Conservation (phyloP, 1,140 invertebrate genomes). For the Drosophila mayri region DNA sequence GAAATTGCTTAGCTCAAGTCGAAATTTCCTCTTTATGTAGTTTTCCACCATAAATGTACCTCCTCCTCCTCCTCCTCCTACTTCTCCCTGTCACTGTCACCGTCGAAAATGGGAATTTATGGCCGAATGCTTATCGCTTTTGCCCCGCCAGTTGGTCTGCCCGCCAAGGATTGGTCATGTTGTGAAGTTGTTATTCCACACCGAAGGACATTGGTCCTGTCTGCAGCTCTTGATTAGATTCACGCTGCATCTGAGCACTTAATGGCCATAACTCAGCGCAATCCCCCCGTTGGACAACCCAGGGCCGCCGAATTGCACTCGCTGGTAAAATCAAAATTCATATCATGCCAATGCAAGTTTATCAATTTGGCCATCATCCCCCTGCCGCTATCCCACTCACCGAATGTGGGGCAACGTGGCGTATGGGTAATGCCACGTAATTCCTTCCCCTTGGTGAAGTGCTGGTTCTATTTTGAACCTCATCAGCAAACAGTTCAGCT, state of each 20-base stretch:
- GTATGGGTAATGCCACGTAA: constrained; percentile 61
- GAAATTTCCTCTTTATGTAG: constrained; percentile 5
- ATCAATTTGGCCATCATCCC: constrained; percentile 34
- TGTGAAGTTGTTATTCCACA: constrained; percentile 9
- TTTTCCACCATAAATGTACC: not conserved
- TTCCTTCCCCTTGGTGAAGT: constrained; percentile 12
- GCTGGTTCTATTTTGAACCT: constrained; percentile 22
- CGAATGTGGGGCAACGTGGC: constrained; percentile 23
- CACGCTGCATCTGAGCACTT: constrained; percentile 29
- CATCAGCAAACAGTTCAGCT: constrained; percentile 19
- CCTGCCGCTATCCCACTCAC: not conserved
- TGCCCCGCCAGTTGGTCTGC: constrained; percentile 31
- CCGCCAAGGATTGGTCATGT: constrained; percentile 31
- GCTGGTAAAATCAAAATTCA: constrained; percentile 57
- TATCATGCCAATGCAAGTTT: constrained; percentile 54
- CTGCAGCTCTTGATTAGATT: constrained; percentile 50
- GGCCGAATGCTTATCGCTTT: constrained; percentile 28
- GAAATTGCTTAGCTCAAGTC: constrained; percentile 26
- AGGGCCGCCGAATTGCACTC: constrained; percentile 35
- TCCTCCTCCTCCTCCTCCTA: not conserved
- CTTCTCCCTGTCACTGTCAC: not conserved
- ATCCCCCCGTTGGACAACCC: not conserved
- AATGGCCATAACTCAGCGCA: constrained; percentile 35
- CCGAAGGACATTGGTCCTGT: constrained; percentile 9
- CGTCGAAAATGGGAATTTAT: constrained; percentile 45